Evolutionary conservation across 2,113 vertebrate species (phyloP).

Genomic region (Calyptomena viridis): DNA sequence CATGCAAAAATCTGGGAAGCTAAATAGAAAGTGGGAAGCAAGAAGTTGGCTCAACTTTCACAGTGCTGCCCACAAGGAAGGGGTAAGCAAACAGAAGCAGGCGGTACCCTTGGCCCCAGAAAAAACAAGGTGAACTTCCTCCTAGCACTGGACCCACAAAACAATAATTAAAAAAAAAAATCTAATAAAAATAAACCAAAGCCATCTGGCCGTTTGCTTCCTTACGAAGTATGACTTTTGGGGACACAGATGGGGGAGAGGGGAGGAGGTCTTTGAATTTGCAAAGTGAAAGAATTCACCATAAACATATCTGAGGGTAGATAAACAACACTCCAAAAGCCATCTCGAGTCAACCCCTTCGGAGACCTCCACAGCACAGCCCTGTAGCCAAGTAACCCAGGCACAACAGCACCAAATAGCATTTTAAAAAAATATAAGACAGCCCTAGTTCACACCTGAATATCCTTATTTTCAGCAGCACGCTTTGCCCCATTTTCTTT

Average conservation of each 20-base stretch:
- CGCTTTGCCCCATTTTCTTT: not conserved
- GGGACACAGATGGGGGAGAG: not conserved
- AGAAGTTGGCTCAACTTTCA: slow-evolving; percentile 5
- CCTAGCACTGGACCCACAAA: not conserved
- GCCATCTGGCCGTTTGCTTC: not conserved
- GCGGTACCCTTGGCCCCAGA: not conserved
- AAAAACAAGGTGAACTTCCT: not conserved
- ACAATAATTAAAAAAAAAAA: not conserved
- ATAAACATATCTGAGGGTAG: not conserved
- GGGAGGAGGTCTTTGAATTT: not conserved
- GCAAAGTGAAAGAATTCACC: slow-evolving; percentile 14
- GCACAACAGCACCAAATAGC: not conserved
- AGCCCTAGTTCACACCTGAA: not conserved
- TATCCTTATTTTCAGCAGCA: not conserved
- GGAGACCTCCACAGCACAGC: not conserved
- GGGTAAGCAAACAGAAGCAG: not conserved
- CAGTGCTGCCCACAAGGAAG: not conserved
- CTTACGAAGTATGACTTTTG: slow-evolving; percentile 9
- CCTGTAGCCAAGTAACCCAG: not conserved
- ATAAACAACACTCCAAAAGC: not conserved
- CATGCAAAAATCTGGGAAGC: slow-evolving; percentile 21
- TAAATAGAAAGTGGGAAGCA: not conserved
- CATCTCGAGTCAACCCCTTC: not conserved
- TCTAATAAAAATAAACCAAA: not conserved
- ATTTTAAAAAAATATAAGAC: not conserved